A percentile compares a stretch with the other conserved stretches of the same genome.
Conservation (phyloP, 2,888 invertebrate species). For the Hypena proboscidalis region DNA sequence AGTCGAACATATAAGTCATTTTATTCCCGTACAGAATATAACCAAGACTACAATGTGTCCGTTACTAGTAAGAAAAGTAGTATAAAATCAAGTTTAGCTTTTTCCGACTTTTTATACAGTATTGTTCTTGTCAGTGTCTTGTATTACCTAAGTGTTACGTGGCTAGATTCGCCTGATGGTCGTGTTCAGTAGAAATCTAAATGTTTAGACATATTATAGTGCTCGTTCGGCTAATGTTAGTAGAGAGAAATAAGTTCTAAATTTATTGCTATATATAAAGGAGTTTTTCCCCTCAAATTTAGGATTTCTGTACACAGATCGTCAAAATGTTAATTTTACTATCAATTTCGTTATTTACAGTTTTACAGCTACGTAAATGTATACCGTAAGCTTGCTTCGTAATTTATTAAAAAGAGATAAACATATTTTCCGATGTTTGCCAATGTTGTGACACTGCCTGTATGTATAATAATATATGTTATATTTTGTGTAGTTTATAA, state of each 20-base stretch:
- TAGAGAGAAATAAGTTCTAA: too few relatives aligned
- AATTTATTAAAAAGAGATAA: neutral
- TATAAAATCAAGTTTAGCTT: slow-evolving; percentile 5
- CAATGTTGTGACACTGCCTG: slow-evolving; percentile 21
- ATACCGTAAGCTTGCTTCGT: too few relatives aligned
- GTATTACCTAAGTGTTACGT: slow-evolving; percentile 31
- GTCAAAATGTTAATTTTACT: too few relatives aligned
- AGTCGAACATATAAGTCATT: too few relatives aligned
- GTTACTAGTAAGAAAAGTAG: neutral
- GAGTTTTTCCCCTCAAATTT: too few relatives aligned
- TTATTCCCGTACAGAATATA: too few relatives aligned
- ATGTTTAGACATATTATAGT: slow-evolving; percentile 10
- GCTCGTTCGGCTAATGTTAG: too few relatives aligned
- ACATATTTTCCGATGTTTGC: slow-evolving; percentile 10
- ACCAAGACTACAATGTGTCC: too few relatives aligned
- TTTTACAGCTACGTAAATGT: too few relatives aligned
- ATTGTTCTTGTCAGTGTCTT: slow-evolving; percentile 20
- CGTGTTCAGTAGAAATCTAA: slow-evolving; percentile 42
- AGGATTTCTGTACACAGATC: too few relatives aligned
- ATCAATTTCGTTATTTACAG: too few relatives aligned
- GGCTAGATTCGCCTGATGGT: slow-evolving; percentile 30
- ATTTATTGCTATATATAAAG: too few relatives aligned
- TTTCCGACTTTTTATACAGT: slow-evolving; percentile 14
- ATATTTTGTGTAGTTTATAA: slow-evolving; percentile 8
- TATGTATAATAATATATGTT: slow-evolving; percentile 6